Evolutionary conservation across 2,888 invertebrate species (phyloP).

Genomic region (Magallana nippona): DNA sequence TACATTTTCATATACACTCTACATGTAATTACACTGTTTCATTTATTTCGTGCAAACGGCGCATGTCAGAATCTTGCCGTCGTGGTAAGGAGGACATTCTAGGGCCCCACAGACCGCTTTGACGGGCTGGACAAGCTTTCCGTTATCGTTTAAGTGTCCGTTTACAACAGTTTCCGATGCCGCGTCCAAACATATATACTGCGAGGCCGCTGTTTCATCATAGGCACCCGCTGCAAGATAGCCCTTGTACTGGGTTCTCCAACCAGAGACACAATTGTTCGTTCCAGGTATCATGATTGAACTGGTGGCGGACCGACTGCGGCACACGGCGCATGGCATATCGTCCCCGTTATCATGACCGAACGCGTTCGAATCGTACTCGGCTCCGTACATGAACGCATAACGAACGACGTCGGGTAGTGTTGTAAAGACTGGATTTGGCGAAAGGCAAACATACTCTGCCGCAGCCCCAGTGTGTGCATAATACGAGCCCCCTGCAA

Average conservation of each 20-base stretch:
- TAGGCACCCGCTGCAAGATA: conserved; percentile 26
- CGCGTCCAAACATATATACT: conserved; percentile 50
- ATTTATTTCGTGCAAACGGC: conserved; percentile 50
- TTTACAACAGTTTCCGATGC: conserved; percentile 42
- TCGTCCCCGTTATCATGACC: conserved; percentile 30
- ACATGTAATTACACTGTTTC: no score
- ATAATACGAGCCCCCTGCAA: conserved; percentile 18
- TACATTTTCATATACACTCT: no score
- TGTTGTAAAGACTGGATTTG: background rate
- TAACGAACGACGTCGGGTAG: no score
- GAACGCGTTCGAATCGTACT: conserved; percentile 38
- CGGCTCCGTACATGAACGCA: conserved; percentile 32
- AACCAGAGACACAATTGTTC: conserved; percentile 29
- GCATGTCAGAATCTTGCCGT: conserved; percentile 48
- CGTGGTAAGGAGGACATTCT: conserved; percentile 49
- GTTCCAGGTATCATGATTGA: conserved; percentile 38
- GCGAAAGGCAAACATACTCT: background rate
- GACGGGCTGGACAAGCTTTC: conserved; percentile 49
- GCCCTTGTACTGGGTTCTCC: conserved; percentile 34
- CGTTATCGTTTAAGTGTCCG: conserved; percentile 45
- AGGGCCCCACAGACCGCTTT: conserved; percentile 48
- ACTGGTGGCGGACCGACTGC: background rate
- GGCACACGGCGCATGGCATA: conserved; percentile 41
- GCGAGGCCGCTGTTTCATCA: conserved; percentile 17
- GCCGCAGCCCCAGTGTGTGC: conserved; percentile 1